These are phyloP conservation scores for Pelmatolapia mariae DNA, from an alignment of 2,113 vertebrate genomes.

Conservation along the genomic window DNA sequence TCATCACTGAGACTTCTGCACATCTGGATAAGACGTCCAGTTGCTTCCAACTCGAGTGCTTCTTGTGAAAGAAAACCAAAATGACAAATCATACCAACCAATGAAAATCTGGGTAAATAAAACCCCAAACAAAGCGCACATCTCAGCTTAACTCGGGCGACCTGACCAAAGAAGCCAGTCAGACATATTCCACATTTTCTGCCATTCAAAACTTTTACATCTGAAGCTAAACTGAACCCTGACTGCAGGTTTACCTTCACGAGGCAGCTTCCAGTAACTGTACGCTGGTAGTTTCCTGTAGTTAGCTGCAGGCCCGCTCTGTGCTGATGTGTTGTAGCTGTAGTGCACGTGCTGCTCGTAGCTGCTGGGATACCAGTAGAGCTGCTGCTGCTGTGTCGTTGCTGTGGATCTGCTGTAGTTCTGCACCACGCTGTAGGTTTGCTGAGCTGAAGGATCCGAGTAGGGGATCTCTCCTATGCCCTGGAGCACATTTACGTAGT, in stretches of 20 bases:
- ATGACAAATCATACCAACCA: accelerated
- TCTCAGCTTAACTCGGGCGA: background rate
- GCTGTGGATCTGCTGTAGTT: background rate
- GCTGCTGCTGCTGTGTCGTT: background rate
- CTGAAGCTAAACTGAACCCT: background rate
- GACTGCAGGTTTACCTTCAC: background rate
- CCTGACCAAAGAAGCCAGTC: background rate
- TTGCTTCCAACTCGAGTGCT: background rate
- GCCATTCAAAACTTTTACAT: accelerated
- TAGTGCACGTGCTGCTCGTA: background rate
- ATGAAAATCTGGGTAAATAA: accelerated
- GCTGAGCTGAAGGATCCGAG: background rate
- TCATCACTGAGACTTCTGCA: accelerated
- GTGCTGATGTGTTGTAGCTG: background rate
- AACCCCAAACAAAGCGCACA: background rate
- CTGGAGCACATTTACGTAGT: background rate
- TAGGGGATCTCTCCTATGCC: accelerated
- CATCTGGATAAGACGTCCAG: background rate
- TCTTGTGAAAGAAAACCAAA: background rate
- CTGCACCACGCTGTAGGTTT: background rate
- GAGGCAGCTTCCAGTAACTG: background rate
- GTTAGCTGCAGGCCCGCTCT: background rate
- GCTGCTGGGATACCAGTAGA: background rate
- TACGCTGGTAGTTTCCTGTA: background rate
- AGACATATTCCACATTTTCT: background rate